Evolutionary conservation across 1,140 invertebrate species (phyloP).

Genomic region (Apis dorsata): DNA sequence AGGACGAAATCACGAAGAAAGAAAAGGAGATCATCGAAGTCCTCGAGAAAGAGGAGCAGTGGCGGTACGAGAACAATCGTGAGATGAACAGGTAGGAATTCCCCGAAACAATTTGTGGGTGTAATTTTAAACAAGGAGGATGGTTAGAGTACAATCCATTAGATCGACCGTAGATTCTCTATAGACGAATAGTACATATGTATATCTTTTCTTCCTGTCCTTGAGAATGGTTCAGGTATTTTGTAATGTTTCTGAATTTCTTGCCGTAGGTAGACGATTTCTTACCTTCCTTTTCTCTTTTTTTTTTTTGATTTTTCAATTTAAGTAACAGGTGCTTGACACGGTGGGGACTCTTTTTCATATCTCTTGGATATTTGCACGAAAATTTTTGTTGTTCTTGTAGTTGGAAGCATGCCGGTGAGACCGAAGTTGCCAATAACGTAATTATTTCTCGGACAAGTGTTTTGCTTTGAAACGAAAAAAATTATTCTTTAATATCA

Average conservation of each 20-base stretch:
- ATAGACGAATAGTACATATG: neutral
- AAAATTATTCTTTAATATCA: no score
- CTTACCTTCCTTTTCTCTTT: neutral
- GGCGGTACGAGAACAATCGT: constrained; percentile 78
- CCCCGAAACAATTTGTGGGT: neutral
- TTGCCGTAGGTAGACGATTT: neutral
- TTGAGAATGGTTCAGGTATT: neutral
- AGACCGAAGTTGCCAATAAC: neutral
- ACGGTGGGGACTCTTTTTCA: neutral
- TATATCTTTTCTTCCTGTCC: neutral
- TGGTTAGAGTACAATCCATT: constrained; percentile 17
- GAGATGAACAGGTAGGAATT: constrained; percentile 72
- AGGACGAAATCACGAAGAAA: constrained; percentile 87
- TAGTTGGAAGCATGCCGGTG: neutral
- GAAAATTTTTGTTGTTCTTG: neutral
- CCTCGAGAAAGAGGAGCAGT: constrained; percentile 84
- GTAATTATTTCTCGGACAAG: no score
- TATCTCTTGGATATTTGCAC: neutral
- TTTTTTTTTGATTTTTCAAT: neutral
- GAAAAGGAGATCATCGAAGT: constrained; percentile 87
- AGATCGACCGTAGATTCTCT: constrained; percentile 11
- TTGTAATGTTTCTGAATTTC: neutral
- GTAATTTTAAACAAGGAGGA: neutral
- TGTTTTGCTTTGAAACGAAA: no score
- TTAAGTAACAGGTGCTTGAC: constrained; percentile 5